These are phyloP conservation scores for Trematomus loennbergii DNA, from an alignment of 2,113 vertebrate genomes.

Conservation along the genomic window DNA sequence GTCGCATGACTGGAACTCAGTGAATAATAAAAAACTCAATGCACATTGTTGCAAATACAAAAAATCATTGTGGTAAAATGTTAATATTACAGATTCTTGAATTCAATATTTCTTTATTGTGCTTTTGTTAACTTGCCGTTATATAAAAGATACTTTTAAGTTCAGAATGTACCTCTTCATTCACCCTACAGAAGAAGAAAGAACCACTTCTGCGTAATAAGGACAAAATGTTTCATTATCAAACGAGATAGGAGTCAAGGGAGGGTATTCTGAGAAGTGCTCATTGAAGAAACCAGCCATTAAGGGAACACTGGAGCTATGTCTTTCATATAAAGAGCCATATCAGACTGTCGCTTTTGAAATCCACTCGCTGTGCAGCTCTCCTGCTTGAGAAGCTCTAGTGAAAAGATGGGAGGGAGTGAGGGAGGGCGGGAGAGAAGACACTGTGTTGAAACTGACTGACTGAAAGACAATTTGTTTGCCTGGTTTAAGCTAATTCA, in stretches of 20 bases:
- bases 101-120: neutral
- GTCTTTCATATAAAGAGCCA: slow-evolving; percentile 45
- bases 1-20: neutral
- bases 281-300: slow-evolving; percentile 20
- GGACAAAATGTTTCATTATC: slow-evolving; percentile 44
- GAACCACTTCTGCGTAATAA: slow-evolving; percentile 28
- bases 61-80: neutral
- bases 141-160: neutral
- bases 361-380: slow-evolving; percentile 48
- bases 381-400: slow-evolving; percentile 13
- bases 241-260: slow-evolving; percentile 42
- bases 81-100: slow-evolving; percentile 1
- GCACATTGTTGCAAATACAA: neutral
- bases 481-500: slow-evolving; percentile 24
- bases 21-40: neutral
- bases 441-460: slow-evolving; percentile 9
- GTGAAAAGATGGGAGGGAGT: slow-evolving; percentile 28
- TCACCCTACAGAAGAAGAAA: slow-evolving; percentile 21
- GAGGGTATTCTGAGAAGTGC: slow-evolving; percentile 35
- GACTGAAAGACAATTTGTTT: slow-evolving; percentile 46
- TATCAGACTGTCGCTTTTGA: slow-evolving; percentile 42
- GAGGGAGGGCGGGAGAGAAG: slow-evolving; percentile 17
- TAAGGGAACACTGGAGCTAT: slow-evolving; percentile 31
- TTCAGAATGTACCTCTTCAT: slow-evolving; percentile 11
- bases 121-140: neutral